These are phyloP conservation scores for Melanostoma scalare DNA, from an alignment of 2,888 invertebrate genomes.

Conservation along the genomic window DNA sequence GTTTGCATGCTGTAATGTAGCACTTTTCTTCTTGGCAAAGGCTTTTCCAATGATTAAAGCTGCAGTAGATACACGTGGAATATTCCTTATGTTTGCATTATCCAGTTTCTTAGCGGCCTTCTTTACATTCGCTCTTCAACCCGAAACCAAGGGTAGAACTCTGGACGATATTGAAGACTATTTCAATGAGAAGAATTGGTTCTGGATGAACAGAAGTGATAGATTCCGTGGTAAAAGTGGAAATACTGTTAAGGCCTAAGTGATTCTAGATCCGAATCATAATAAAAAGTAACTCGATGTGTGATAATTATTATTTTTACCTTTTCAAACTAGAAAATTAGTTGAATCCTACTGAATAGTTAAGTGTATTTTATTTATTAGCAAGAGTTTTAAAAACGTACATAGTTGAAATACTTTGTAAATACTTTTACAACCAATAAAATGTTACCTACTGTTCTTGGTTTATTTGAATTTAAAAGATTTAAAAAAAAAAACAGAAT, in stretches of 20 bases:
- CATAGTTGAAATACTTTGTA: too few species aligned
- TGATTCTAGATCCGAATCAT: not conserved
- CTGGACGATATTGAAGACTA: constrained; percentile 90
- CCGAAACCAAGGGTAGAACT: constrained; percentile 89
- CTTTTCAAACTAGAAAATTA: constrained; percentile 1
- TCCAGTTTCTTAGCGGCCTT: constrained; percentile 86
- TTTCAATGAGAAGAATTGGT: constrained; percentile 86
- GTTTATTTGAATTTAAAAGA: too few species aligned
- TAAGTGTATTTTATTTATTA: too few species aligned
- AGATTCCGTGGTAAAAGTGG: constrained; percentile 41
- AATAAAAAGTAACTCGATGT: constrained; percentile 46
- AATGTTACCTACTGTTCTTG: too few species aligned
- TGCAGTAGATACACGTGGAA: constrained; percentile 85
- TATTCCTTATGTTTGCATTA: constrained; percentile 88
- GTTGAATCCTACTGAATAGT: not conserved
- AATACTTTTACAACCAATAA: too few species aligned
- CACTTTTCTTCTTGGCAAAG: constrained; percentile 88
- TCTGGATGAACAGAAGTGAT: constrained; percentile 82
- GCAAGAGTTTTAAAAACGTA: too few species aligned
- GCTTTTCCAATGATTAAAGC: constrained; percentile 86
- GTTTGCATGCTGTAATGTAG: constrained; percentile 88
- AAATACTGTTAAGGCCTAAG: constrained; percentile 22
- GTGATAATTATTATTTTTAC: constrained; percentile 54
- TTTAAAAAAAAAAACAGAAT: too few species aligned
- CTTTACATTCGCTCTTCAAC: constrained; percentile 87